Percentiles rank a stretch among this genome's conserved stretches.
phyloP scores from a whole-genome alignment of 1,140 invertebrate genomes.

The Bombus fervidus region DNA sequence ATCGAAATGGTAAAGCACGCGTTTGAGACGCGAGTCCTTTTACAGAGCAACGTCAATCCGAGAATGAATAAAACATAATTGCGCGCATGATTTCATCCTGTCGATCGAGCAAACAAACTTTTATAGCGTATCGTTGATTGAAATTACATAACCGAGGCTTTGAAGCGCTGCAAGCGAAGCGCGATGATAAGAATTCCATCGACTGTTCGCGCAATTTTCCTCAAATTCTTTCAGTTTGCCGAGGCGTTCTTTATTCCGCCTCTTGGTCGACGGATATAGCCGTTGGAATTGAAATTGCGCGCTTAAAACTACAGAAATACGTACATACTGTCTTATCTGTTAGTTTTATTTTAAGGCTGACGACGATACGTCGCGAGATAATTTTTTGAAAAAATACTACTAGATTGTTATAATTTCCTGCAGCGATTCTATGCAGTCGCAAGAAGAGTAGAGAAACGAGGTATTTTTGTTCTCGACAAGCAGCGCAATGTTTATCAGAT shows the following conservation, averaged over 20 bases:
- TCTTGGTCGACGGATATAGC: background rate
- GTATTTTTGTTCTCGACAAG: background rate
- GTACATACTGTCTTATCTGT: background rate
- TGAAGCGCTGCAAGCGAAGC: background rate
- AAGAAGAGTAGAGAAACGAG: background rate
- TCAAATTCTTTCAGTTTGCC: background rate
- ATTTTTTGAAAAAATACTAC: background rate
- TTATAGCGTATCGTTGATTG: constrained; percentile 8
- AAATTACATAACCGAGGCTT: constrained; percentile 3
- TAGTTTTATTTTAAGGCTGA: no score
- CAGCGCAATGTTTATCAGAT: background rate
- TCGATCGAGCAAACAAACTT: constrained; percentile 18
- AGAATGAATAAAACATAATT: constrained; percentile 29
- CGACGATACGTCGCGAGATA: background rate
- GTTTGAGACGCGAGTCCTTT: background rate
- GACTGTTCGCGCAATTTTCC: background rate
- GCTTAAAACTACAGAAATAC: background rate
- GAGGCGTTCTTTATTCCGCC: background rate
- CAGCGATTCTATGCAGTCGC: background rate
- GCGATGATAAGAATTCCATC: background rate
- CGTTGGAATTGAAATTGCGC: background rate
- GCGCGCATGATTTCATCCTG: background rate
- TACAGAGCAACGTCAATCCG: background rate
- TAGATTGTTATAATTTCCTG: background rate
- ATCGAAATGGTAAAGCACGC: background rate